Conservation (phyloP, 1,140 invertebrate genomes). For the Saccostrea cuccullata region DNA sequence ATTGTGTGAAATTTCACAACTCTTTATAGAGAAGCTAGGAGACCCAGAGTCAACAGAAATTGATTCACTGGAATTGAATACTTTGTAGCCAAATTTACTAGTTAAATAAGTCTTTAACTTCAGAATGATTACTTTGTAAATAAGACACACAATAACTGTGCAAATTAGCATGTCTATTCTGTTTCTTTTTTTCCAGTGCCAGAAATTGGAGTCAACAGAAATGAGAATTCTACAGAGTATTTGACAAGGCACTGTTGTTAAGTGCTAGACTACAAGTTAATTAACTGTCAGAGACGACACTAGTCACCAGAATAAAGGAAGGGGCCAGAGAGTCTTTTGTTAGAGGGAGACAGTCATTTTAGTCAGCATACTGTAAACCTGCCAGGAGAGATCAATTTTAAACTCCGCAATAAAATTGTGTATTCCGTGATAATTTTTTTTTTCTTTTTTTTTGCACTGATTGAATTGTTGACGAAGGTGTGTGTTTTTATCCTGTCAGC, state of each 20-base stretch:
- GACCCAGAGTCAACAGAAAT: slow-evolving; percentile 33
- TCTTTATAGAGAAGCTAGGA: not conserved
- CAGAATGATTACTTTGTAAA: slow-evolving; percentile 28
- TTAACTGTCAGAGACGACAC: slow-evolving; percentile 8
- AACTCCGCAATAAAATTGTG: not conserved
- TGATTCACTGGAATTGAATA: slow-evolving; percentile 30
- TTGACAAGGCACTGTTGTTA: not conserved
- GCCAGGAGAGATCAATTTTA: not conserved
- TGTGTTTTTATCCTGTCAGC: not conserved
- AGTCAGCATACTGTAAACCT: not conserved
- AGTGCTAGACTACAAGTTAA: slow-evolving; percentile 27
- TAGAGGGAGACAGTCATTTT: slow-evolving; percentile 27
- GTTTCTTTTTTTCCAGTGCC: slow-evolving; percentile 8
- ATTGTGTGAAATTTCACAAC: slow-evolving; percentile 36
- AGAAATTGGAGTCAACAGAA: slow-evolving; percentile 31
- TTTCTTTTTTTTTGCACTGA: not conserved
- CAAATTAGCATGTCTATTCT: slow-evolving; percentile 33
- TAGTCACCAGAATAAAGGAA: not conserved
- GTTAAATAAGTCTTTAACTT: slow-evolving; percentile 35
- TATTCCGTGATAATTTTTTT: not conserved
- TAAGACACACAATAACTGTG: not conserved
- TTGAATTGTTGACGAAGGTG: not conserved
- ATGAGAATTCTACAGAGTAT: slow-evolving; percentile 14
- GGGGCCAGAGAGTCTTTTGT: slow-evolving; percentile 11
- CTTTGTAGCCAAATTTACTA: slow-evolving; percentile 24